Conservation (phyloP, 2,113 vertebrate species). For the Aegotheles bennettii region DNA sequence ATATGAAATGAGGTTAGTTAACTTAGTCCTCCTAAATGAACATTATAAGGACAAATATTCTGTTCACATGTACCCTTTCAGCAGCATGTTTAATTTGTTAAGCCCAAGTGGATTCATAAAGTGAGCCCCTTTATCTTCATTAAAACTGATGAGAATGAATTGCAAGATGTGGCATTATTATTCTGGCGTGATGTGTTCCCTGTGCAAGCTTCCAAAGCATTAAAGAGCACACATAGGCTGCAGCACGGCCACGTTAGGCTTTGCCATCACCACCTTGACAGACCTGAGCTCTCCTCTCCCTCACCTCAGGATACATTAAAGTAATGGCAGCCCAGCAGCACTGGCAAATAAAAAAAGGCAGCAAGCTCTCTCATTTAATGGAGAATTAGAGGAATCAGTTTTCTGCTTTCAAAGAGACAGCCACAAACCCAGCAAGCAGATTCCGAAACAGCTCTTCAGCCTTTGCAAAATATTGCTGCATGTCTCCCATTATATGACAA, state of each 20-base stretch:
- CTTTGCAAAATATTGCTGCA: neutral
- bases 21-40: conserved; percentile 43
- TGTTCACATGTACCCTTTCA: conserved; percentile 23
- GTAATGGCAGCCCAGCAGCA: neutral
- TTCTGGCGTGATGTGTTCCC: conserved; percentile 10
- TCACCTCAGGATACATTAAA: neutral
- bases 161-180: conserved; percentile 52
- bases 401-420: neutral
- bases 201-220: neutral
- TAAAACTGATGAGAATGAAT: conserved; percentile 64
- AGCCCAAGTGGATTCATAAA: conserved; percentile 64
- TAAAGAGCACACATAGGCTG: conserved; percentile 15
- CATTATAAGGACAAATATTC: conserved; percentile 65
- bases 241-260: neutral
- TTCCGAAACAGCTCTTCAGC: neutral
- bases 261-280: neutral
- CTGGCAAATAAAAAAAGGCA: neutral
- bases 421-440: neutral
- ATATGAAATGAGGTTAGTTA: conserved; percentile 44
- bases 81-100: conserved; percentile 66
- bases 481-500: neutral
- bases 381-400: neutral
- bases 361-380: neutral
- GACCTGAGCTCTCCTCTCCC: neutral
- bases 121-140: conserved; percentile 70